Conservation (phyloP, 1,140 invertebrate genomes). For the silkworm (Bombyx mori) region ASM3026992v2 NC_085123.1:10715501-10716000, state of each 20-base stretch:
- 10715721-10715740: conserved; percentile 99
- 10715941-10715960: conserved; percentile 78
- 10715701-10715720: conserved; percentile 80
- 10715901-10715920: conserved; percentile 77
- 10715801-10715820: conserved; percentile 96
- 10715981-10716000: not conserved
- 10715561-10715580: no score
- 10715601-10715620: no score
- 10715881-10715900: conserved; percentile 74
- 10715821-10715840: conserved; percentile 89
- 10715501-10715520: no score
- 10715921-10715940: conserved; percentile 79
- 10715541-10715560: no score
- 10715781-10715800: conserved; percentile 98
- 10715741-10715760: conserved; percentile 93
- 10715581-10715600: no score
- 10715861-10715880: conserved; percentile 73
- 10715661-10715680: no score
- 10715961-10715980: conserved; percentile 63
- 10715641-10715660: no score
- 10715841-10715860: conserved; percentile 77
- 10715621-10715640: no score
- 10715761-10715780: conserved; percentile 95
- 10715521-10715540: no score
- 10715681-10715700: not conserved